These are phyloP conservation scores for Ericerus pela DNA, from an alignment of 1,140 invertebrate genomes.

Conservation along the genomic window DNA sequence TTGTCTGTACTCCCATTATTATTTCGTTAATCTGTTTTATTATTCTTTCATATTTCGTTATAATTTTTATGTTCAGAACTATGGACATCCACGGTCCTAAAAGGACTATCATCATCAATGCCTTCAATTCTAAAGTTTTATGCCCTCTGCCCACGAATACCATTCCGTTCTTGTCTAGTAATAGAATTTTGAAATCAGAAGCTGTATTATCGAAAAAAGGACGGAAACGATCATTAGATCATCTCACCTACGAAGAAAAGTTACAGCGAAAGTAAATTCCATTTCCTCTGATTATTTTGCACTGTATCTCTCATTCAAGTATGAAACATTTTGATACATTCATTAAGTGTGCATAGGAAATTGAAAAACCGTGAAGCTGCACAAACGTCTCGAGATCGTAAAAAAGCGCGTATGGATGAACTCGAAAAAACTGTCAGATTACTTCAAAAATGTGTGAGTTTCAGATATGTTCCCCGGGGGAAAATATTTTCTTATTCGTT, in stretches of 20 bases:
- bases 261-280: slow-evolving; percentile 60
- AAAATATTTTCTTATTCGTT: no score
- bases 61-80: background rate
- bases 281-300: no score
- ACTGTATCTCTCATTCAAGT: background rate
- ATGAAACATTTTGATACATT: background rate
- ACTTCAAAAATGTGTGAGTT: slow-evolving; percentile 36
- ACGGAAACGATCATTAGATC: slow-evolving; percentile 57
- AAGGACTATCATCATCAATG: background rate
- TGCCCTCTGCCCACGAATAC: background rate
- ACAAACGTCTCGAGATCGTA: slow-evolving; percentile 93
- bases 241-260: slow-evolving; percentile 67
- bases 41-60: no score
- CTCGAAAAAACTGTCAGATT: slow-evolving; percentile 56
- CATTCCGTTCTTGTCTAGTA: background rate
- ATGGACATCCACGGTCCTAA: background rate
- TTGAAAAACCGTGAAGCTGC: slow-evolving; percentile 93
- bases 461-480: background rate
- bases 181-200: background rate
- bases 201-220: slow-evolving; percentile 22
- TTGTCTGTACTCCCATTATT: no score
- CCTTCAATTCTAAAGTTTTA: background rate
- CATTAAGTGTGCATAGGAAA: slow-evolving; percentile 48
- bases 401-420: slow-evolving; percentile 80
- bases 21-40: no score